Conservation (phyloP, 2,888 invertebrate genomes). For the Dinocampus coccinellae region DNA sequence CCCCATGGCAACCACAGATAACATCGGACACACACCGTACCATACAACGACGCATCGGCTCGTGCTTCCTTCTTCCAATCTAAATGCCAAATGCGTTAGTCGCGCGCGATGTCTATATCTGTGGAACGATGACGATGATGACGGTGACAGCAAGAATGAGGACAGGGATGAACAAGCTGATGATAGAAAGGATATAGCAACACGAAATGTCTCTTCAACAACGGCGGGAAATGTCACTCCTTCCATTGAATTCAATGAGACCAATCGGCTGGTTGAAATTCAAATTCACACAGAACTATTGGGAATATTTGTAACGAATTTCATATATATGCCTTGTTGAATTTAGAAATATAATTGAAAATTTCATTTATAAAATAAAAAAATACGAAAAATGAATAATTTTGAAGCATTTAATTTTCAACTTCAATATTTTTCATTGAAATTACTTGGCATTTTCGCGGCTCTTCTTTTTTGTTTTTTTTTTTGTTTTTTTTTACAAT, state of each 20-base stretch:
- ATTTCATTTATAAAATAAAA: too few species aligned
- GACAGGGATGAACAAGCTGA: neutral
- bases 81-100: neutral
- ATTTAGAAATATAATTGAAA: too few species aligned
- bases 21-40: conserved; percentile 68
- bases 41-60: conserved; percentile 51
- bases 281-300: conserved; percentile 1
- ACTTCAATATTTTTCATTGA: too few species aligned
- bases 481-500: neutral
- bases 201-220: neutral
- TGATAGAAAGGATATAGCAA: neutral
- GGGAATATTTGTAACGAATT: too few species aligned
- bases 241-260: neutral
- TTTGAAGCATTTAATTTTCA: too few species aligned
- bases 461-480: neutral
- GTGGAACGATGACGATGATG: neutral
- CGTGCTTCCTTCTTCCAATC: conserved; percentile 38
- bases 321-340: too few species aligned
- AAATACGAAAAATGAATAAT: too few species aligned
- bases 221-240: neutral
- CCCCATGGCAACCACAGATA: conserved; percentile 70
- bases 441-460: too few species aligned
- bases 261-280: neutral
- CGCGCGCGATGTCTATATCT: neutral
- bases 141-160: too few species aligned